A percentile compares a stretch with the other conserved stretches of the same genome.
These are phyloP conservation scores for Drosophila azteca DNA, from an alignment of 1,140 invertebrate species.

Conservation along the genomic window DNA sequence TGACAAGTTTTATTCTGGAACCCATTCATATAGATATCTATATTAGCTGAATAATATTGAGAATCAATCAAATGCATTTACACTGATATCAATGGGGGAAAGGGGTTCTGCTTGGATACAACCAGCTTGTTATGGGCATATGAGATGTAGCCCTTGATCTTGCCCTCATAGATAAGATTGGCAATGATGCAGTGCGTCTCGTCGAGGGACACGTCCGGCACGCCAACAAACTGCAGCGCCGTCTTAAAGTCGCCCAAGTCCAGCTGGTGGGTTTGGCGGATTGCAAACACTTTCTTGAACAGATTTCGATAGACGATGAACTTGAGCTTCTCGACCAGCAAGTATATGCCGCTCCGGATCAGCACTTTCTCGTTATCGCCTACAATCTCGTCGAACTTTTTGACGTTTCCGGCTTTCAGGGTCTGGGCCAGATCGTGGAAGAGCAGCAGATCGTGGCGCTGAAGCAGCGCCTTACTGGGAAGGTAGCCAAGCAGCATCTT, in stretches of 20 bases:
- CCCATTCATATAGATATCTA: no score
- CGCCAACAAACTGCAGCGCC: constrained; percentile 91
- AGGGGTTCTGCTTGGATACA: constrained; percentile 98
- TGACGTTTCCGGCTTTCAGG: constrained; percentile 95
- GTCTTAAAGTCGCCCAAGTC: constrained; percentile 92
- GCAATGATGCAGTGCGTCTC: constrained; percentile 98
- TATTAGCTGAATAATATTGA: constrained; percentile 7
- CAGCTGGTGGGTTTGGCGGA: constrained; percentile 95
- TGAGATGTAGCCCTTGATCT: constrained; percentile 98
- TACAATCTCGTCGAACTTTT: constrained; percentile 93
- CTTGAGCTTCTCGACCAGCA: constrained; percentile 98
- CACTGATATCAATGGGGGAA: constrained; percentile 89
- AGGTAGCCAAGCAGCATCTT: constrained; percentile 98
- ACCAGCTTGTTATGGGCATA: constrained; percentile 98
- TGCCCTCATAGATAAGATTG: constrained; percentile 97
- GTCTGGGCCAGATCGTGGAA: constrained; percentile 95
- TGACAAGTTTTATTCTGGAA: neutral
- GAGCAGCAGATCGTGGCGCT: constrained; percentile 95
- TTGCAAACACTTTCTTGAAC: constrained; percentile 96
- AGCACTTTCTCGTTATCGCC: constrained; percentile 95
- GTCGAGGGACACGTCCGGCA: constrained; percentile 94
- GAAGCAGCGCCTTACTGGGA: constrained; percentile 90
- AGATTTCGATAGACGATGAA: constrained; percentile 97
- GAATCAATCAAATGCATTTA: constrained; percentile 19
- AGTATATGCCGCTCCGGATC: constrained; percentile 97